Base-by-base conservation (phyloP, 2,888 invertebrate genomes). In the Galerucella pusilla region DNA sequence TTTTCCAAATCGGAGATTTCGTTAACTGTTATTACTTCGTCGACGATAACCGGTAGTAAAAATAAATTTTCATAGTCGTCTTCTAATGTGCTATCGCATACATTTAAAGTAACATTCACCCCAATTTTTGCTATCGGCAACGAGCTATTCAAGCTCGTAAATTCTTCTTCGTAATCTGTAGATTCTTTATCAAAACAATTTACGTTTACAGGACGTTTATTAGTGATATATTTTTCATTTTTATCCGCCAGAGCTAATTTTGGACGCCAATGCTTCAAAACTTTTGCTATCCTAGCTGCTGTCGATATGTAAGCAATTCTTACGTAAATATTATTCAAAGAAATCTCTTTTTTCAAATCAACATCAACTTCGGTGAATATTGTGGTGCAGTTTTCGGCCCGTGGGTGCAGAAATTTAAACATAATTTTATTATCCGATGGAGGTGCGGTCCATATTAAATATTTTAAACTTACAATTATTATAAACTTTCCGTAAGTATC, bases 1-100 rank as follows among this genome's bases (percentile, higher is more conserved):
- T 91, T 91, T 82, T 93, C 93, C 1, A 95, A 86, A 77, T 94
- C 93, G 52, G 91, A 89, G 0, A 94, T 90, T 80, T 91, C 90
- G 85, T 90, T 91, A 28, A 89, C 86, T 0, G 88, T 88, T 76
- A 89, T 81, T n/a, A 83, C 75, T 71, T 87, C 87, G 68, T 87
- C 87, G 7, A 87, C 69, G 46, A 87, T 81, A 9, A 83, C 81
- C 2, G 87, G 87, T 35, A 73, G 59, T 45, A 82, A 64, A 54
- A 79, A 75, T 54, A 81, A 73, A 72, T 77, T 73, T 12, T 77
- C 76, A 61, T 80, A 77, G 28, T 79, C 78, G 10, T 79, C 79
- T 54, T 61, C 67, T 52, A 81, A 68, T n/a, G 77, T 74, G 9
- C 79, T 28, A 45, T 74, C 74, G 14, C 54, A 64, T 9, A 77